Conservation (phyloP, 2,797 vertebrate species). For the Selene dorsalis region DNA sequence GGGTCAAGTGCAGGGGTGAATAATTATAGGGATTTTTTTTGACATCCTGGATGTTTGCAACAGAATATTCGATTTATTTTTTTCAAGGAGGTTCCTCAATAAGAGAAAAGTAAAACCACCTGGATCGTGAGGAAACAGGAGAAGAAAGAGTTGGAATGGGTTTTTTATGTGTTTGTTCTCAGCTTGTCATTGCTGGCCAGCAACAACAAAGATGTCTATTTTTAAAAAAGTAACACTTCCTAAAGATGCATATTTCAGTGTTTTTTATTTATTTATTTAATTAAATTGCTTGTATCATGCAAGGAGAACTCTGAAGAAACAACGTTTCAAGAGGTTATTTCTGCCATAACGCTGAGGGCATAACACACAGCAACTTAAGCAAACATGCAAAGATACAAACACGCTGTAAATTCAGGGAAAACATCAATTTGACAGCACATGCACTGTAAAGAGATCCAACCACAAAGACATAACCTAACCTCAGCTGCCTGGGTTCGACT, state of each 20-base stretch:
- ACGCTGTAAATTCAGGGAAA: too few relatives aligned
- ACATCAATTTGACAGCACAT: too few relatives aligned
- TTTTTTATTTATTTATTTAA: background rate
- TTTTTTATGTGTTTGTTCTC: slow-evolving; percentile 56
- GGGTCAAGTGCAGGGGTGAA: slow-evolving; percentile 41
- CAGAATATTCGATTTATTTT: slow-evolving; percentile 59
- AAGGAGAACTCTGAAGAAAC: background rate
- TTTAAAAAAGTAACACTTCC: background rate
- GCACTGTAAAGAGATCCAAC: too few relatives aligned
- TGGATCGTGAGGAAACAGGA: slow-evolving; percentile 67
- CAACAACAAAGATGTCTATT: slow-evolving; percentile 25
- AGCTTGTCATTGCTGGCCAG: slow-evolving; percentile 34
- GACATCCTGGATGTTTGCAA: slow-evolving; percentile 66
- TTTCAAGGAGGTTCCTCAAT: slow-evolving; percentile 60
- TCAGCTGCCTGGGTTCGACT: too few relatives aligned
- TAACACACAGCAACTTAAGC: too few relatives aligned
- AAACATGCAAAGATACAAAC: too few relatives aligned
- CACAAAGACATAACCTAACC: too few relatives aligned
- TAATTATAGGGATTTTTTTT: slow-evolving; percentile 65
- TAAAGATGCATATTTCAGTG: slow-evolving; percentile 17
- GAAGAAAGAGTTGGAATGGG: slow-evolving; percentile 33
- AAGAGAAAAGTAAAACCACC: slow-evolving; percentile 70
- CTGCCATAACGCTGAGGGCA: too few relatives aligned
- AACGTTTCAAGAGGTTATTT: background rate
- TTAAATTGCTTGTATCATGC: background rate